These are phyloP conservation scores for Actinostola sp. DNA, from an alignment of 92 coral and sea anemone genomes.

Conservation along the genomic window DNA sequence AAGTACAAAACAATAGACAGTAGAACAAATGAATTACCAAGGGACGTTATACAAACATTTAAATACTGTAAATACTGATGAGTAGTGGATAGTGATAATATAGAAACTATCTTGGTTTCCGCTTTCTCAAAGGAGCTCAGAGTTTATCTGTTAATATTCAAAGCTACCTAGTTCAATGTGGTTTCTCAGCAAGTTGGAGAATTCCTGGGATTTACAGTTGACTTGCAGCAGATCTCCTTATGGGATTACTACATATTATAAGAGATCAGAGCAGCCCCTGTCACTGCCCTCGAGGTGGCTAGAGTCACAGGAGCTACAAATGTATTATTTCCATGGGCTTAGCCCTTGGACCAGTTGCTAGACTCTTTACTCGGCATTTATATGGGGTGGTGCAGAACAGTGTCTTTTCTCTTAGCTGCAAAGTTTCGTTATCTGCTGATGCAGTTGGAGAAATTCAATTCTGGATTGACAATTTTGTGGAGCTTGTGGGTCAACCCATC, in stretches of 20 bases:
- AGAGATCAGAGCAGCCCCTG: not conserved
- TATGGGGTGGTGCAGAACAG: constrained; percentile 5
- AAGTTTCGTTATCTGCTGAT: not conserved
- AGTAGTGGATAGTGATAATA: too few species aligned
- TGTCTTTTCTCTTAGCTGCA: constrained; percentile 2
- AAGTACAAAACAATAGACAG: too few species aligned
- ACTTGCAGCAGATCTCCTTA: constrained; percentile 1
- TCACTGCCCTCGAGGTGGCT: constrained; percentile 16
- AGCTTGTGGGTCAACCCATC: constrained; percentile 37
- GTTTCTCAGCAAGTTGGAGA: constrained; percentile 31
- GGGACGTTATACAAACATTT: too few species aligned
- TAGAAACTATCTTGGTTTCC: not conserved
- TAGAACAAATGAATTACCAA: too few species aligned
- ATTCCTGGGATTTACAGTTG: constrained; percentile 20
- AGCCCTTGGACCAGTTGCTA: constrained; percentile 21
- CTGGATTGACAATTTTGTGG: constrained; percentile 18
- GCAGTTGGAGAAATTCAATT: constrained; percentile 8
- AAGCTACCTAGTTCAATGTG: constrained; percentile 1
- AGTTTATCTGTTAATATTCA: not conserved
- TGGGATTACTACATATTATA: not conserved
- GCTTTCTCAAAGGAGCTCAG: not conserved
- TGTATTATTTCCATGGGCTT: constrained; percentile 25
- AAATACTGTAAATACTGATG: too few species aligned
- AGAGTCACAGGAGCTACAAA: constrained; percentile 8
- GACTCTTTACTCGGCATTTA: constrained; percentile 22